Evolutionary conservation across 2,797 vertebrate genomes (phyloP).

Genomic region (Peromyscus attwateri): DNA sequence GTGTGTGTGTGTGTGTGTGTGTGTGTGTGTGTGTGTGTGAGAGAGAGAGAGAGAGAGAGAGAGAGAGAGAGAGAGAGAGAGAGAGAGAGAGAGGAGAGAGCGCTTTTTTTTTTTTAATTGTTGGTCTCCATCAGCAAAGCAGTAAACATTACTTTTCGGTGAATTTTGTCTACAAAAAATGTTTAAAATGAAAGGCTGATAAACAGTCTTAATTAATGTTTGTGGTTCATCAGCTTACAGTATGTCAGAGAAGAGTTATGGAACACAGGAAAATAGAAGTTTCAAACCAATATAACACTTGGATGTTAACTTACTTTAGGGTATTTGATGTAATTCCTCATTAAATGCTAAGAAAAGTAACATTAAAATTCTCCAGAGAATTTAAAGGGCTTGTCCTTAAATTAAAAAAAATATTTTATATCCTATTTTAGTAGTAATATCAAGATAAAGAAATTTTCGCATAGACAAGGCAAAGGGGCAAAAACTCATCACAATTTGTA

Average conservation of each 20-base stretch:
- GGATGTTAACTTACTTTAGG: neutral
- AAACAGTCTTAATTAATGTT: neutral
- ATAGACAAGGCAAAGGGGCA: neutral
- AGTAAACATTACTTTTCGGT: neutral
- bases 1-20: neutral
- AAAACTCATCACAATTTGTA: neutral
- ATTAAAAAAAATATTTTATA: neutral
- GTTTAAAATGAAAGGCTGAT: neutral
- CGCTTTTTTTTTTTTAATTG: neutral
- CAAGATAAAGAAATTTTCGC: neutral
- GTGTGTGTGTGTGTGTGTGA: neutral
- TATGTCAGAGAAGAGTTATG: neutral
- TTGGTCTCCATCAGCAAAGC: neutral
- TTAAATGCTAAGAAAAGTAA: constrained; percentile 50
- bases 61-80: no score
- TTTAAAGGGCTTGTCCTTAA: neutral
- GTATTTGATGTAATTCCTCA: neutral
- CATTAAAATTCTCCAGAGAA: constrained; percentile 15
- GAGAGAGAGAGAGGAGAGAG: no score
- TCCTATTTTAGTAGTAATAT: neutral
- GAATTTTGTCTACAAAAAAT: neutral
- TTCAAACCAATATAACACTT: neutral
- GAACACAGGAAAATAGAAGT: neutral
- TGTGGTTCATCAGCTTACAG: neutral
- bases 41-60: no score